phyloP scores from a whole-genome alignment of 2,888 invertebrate species.

The Cephus rjabovi region DNA sequence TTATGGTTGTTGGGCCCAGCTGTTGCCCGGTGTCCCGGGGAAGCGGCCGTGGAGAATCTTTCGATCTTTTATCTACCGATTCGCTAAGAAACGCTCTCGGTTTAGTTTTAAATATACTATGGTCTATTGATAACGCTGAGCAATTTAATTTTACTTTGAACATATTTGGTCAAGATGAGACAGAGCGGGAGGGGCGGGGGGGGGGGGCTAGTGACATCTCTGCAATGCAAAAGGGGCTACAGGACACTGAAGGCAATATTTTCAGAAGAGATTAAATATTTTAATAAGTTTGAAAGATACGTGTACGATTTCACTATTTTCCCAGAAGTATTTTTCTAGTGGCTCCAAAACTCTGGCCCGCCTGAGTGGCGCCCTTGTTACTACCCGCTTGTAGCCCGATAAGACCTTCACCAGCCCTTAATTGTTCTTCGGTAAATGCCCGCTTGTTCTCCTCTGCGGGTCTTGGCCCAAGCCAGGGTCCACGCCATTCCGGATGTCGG shows the following conservation, averaged over 20 bases:
- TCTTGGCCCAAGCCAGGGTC: slow-evolving; percentile 84
- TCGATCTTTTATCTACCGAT: no score
- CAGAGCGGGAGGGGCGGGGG: no score
- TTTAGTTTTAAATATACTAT: no score
- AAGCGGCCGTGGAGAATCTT: no score
- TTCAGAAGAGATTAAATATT: no score
- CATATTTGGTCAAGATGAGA: no score
- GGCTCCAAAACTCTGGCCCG: slow-evolving; percentile 89
- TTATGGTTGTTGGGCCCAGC: no score
- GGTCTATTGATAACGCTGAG: neutral
- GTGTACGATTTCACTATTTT: slow-evolving; percentile 68
- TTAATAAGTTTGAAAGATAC: neutral
- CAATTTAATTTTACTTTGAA: no score
- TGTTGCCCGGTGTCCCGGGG: no score
- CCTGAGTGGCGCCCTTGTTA: slow-evolving; percentile 86
- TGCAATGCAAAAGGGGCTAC: neutral
- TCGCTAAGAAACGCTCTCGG: no score
- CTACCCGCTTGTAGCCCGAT: slow-evolving; percentile 91
- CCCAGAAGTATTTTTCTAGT: slow-evolving; percentile 84
- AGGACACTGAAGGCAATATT: neutral
- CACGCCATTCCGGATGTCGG: slow-evolving; percentile 86
- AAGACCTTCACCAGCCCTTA: slow-evolving; percentile 84
- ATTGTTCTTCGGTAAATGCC: slow-evolving; percentile 73
- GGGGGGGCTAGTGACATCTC: neutral
- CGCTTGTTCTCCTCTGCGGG: slow-evolving; percentile 83